Conservation (phyloP, 1,140 invertebrate species). For the Drosophila pruinosa region DNA sequence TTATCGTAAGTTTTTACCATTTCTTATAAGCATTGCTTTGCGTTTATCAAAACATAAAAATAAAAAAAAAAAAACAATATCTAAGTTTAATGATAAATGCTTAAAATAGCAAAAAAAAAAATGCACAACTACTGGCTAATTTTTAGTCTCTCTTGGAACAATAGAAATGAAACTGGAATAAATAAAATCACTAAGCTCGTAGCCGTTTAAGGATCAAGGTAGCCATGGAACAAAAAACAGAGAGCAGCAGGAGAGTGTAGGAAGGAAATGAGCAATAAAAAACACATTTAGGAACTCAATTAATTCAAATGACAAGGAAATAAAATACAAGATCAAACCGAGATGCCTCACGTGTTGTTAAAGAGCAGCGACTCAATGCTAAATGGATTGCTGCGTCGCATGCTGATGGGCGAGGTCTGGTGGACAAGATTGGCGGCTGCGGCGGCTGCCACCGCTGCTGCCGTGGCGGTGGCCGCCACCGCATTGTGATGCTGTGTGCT, state of each 20-base stretch:
- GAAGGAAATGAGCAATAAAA: slow-evolving; percentile 25
- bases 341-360: slow-evolving; percentile 86
- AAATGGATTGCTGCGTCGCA: slow-evolving; percentile 89
- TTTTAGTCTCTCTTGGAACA: slow-evolving; percentile 74
- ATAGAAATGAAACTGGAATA: slow-evolving; percentile 50
- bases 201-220: slow-evolving; percentile 23
- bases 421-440: slow-evolving; percentile 77
- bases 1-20: slow-evolving; percentile 50
- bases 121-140: slow-evolving; percentile 60
- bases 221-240: background rate
- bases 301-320: slow-evolving; percentile 43
- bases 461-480: slow-evolving; percentile 38
- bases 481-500: slow-evolving; percentile 55
- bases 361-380: slow-evolving; percentile 92
- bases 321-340: background rate
- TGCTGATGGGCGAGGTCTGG: slow-evolving; percentile 84
- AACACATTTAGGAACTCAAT: slow-evolving; percentile 52
- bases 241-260: background rate
- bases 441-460: slow-evolving; percentile 56
- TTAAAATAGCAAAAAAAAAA: slow-evolving; percentile 55
- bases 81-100: slow-evolving; percentile 3
- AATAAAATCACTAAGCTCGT: slow-evolving; percentile 72
- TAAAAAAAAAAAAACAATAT: slow-evolving; percentile 11
- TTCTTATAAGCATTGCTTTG: slow-evolving; percentile 64
- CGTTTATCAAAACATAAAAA: slow-evolving; percentile 37